A percentile compares a stretch with the other conserved stretches of the same genome.
Conservation (phyloP, 2,113 vertebrate species). For the Zootoca vivipara region DNA sequence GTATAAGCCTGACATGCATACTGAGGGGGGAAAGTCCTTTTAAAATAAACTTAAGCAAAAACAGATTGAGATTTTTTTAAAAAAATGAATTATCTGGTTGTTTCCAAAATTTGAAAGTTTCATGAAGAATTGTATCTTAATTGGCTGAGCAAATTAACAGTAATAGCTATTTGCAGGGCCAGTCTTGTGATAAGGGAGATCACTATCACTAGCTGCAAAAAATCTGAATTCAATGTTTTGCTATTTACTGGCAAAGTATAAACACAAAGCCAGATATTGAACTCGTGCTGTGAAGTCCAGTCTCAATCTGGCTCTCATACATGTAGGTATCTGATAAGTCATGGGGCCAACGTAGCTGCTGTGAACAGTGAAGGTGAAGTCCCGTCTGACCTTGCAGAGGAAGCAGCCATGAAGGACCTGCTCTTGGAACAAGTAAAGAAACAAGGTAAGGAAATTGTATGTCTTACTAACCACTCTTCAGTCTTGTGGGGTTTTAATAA, state of each 20-base stretch:
- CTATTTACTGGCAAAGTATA: not conserved
- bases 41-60: not conserved
- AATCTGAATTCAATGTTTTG: conserved; percentile 8
- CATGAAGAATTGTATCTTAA: not conserved
- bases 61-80: not conserved
- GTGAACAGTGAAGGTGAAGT: conserved; percentile 96
- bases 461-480: accelerated
- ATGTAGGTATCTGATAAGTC: conserved; percentile 84
- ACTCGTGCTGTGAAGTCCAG: not conserved
- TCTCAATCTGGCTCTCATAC: conserved; percentile 31
- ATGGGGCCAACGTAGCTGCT: conserved; percentile 83
- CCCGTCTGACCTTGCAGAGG: conserved; percentile 90
- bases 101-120: not conserved
- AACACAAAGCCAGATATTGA: not conserved
- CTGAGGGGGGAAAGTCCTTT: not conserved
- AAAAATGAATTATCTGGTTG: not conserved
- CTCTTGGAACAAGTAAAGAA: conserved; percentile 85
- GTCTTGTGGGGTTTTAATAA: accelerated
- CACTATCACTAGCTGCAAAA: not conserved
- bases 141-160: not conserved
- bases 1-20: not conserved
- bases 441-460: conserved; percentile 73
- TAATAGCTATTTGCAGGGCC: not conserved
- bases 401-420: conserved; percentile 90
- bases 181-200: not conserved